Percentiles rank a stretch among this genome's conserved stretches.
These are phyloP conservation scores for Poecilus cupreus DNA, from an alignment of 2,888 invertebrate species.

Conservation along the genomic window DNA sequence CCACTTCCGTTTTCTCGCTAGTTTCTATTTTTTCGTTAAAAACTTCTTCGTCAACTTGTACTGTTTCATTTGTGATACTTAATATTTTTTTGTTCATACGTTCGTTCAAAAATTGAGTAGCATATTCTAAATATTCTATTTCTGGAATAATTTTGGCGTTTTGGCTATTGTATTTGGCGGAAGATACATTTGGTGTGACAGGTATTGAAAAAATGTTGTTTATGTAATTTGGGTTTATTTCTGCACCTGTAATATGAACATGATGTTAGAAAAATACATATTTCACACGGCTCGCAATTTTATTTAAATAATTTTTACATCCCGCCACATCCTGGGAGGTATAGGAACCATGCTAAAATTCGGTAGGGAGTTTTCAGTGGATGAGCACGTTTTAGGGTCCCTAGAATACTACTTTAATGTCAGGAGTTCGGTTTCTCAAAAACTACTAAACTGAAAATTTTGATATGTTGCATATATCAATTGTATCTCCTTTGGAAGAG, in stretches of 20 bases:
- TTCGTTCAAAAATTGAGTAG: constrained; percentile 44
- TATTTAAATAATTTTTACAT: no score
- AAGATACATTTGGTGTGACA: constrained; percentile 43
- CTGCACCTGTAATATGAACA: constrained; percentile 20
- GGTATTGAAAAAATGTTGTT: constrained; percentile 50
- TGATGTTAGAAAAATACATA: no score
- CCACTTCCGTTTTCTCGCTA: constrained; percentile 33
- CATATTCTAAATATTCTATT: constrained; percentile 49
- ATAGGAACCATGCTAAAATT: no score
- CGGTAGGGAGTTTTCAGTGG: no score
- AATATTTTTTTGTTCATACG: constrained; percentile 30
- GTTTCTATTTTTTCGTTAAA: not conserved
- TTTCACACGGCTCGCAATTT: no score
- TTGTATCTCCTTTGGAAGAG: no score
- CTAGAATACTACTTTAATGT: no score
- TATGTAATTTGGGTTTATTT: constrained; percentile 45
- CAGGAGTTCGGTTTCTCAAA: no score
- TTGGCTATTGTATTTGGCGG: not conserved
- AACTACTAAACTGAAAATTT: no score
- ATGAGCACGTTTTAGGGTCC: no score
- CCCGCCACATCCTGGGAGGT: no score
- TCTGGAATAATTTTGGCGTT: constrained; percentile 13
- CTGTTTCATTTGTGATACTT: constrained; percentile 43
- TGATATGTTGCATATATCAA: no score
- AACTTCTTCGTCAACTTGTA: constrained; percentile 35